These are phyloP conservation scores for Eurosta solidaginis DNA, from an alignment of 1,140 invertebrate species.

Conservation along the genomic window DNA sequence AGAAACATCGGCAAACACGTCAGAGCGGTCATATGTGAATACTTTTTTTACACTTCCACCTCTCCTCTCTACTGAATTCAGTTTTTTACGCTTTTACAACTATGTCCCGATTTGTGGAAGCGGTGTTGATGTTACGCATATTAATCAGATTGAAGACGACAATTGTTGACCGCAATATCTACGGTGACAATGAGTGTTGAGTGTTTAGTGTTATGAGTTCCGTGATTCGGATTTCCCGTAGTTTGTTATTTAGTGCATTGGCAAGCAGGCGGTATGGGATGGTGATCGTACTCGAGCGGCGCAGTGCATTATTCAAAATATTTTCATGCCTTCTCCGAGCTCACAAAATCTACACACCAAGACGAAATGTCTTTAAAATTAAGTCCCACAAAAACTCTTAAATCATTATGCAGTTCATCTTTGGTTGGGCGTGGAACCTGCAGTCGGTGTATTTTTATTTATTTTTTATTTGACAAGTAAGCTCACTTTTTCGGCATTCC, in stretches of 20 bases:
- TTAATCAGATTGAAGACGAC: slow-evolving; percentile 38
- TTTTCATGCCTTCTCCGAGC: slow-evolving; percentile 9
- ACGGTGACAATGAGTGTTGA: slow-evolving; percentile 15
- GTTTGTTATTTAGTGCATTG: not conserved
- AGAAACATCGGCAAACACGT: slow-evolving; percentile 29
- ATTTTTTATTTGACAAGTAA: not conserved
- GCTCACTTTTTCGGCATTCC: not conserved
- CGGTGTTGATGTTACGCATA: slow-evolving; percentile 39
- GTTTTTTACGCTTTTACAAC: slow-evolving; percentile 32
- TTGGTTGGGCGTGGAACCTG: slow-evolving; percentile 16
- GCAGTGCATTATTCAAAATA: slow-evolving; percentile 31
- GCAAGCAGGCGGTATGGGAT: not conserved
- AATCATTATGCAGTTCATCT: not conserved
- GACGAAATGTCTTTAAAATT: slow-evolving; percentile 40
- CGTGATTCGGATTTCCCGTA: not conserved
- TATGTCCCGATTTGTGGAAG: slow-evolving; percentile 40
- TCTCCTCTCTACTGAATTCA: not conserved
- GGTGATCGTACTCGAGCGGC: not conserved
- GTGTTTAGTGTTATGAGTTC: not conserved
- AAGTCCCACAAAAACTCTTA: slow-evolving; percentile 34
- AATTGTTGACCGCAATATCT: slow-evolving; percentile 12
- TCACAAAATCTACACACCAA: slow-evolving; percentile 43
- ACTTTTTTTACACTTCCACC: not conserved
- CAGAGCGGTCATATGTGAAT: not conserved
- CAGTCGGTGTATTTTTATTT: not conserved